Evolutionary conservation across 2,888 invertebrate species (phyloP).

Genomic region (Nipponacmea schrenckii): DNA sequence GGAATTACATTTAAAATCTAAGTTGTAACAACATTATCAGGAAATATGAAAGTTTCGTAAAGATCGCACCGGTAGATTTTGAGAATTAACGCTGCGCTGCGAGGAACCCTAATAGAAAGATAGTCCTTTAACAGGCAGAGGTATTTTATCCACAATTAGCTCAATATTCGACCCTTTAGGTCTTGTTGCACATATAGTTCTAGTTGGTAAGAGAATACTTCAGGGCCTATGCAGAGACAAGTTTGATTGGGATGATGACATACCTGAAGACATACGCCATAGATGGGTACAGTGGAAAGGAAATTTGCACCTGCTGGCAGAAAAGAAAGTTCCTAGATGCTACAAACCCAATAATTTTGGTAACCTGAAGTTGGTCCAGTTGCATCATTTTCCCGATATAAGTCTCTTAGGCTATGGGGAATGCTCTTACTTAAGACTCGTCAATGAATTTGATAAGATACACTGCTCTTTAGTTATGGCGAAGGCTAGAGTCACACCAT

Average conservation of each 20-base stretch:
- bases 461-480: conserved; percentile 18
- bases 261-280: neutral
- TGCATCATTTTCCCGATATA: conserved; percentile 23
- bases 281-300: conserved; percentile 9
- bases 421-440: conserved; percentile 10
- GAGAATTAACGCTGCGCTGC: too few species aligned
- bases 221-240: conserved; percentile 4
- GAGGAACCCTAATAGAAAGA: too few species aligned
- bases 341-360: neutral
- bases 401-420: conserved; percentile 10
- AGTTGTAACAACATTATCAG: too few species aligned
- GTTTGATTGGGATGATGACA: conserved; percentile 12
- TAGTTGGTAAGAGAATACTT: conserved; percentile 11
- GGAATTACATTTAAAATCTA: too few species aligned
- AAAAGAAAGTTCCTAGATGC: neutral
- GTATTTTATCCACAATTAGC: conserved; percentile 5
- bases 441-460: conserved; percentile 4
- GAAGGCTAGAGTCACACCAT: conserved; percentile 25
- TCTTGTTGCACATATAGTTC: conserved; percentile 8
- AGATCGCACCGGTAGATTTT: too few species aligned
- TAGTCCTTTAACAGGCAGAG: neutral
- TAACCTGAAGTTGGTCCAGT: neutral
- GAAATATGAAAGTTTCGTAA: too few species aligned
- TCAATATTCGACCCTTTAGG: conserved; percentile 13
- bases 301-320: neutral